Evolutionary conservation across 2,888 invertebrate genomes (phyloP).

Genomic region (Drosophila picticornis): DNA sequence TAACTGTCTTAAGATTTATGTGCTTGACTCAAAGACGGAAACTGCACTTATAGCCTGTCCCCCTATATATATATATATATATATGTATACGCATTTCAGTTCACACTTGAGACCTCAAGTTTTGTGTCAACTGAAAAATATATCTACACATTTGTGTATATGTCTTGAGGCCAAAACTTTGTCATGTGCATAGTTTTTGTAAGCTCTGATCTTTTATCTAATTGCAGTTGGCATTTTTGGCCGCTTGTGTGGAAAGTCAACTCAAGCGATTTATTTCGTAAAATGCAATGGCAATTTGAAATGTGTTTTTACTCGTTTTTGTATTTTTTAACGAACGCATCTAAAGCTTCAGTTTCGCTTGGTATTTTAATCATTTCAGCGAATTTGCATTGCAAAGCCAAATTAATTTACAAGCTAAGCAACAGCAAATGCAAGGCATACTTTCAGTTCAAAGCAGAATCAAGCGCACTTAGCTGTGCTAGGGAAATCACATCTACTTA

Average conservation of each 20-base stretch:
- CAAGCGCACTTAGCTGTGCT: conserved; percentile 54
- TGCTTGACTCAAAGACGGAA: conserved; percentile 74
- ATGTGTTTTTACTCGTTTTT: conserved; percentile 25
- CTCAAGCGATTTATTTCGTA: conserved; percentile 52
- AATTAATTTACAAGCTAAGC: conserved; percentile 64
- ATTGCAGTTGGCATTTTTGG: conserved; percentile 31
- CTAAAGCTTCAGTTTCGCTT: conserved; percentile 3
- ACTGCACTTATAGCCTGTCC: conserved; percentile 67
- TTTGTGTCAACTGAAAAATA: conserved; percentile 59
- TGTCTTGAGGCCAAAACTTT: conserved; percentile 54
- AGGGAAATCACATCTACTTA: conserved; percentile 26
- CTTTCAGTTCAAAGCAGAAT: conserved; percentile 28
- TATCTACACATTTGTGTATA: background rate
- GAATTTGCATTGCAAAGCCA: conserved; percentile 55
- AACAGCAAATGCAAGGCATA: conserved; percentile 34
- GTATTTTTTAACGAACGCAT: conserved; percentile 26
- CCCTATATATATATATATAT: background rate
- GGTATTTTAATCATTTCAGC: conserved; percentile 63
- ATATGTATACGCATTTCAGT: conserved; percentile 50
- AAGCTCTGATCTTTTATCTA: conserved; percentile 48
- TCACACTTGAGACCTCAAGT: conserved; percentile 78
- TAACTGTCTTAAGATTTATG: conserved; percentile 78
- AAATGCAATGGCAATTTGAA: conserved; percentile 62
- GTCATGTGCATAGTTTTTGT: conserved; percentile 69
- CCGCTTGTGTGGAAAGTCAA: conserved; percentile 29